phyloP scores from a whole-genome alignment of 2,888 invertebrate genomes.

The Arenicola marina region DNA sequence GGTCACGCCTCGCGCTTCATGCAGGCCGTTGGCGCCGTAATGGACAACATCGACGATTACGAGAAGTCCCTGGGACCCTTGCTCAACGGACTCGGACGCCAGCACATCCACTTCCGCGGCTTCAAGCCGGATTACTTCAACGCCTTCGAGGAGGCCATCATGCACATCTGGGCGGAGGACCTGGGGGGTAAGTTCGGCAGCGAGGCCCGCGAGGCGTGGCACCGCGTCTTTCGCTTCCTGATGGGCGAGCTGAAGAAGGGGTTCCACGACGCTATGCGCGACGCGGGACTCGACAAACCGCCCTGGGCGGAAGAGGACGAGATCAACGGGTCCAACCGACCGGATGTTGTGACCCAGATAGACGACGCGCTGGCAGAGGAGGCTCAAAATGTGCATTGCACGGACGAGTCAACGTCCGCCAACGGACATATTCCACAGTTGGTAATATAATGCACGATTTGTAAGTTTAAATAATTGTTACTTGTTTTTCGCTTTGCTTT shows the following conservation, averaged over 20 bases:
- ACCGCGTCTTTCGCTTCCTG: neutral
- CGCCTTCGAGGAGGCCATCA: conserved; percentile 41
- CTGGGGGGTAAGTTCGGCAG: conserved; percentile 36
- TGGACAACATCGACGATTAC: conserved; percentile 43
- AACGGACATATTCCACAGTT: too few relatives aligned
- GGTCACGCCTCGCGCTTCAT: conserved; percentile 52
- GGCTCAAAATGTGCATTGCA: too few relatives aligned
- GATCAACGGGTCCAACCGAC: too few relatives aligned
- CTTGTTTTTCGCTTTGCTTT: too few relatives aligned
- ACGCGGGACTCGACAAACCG: neutral
- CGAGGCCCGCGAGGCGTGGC: conserved; percentile 32
- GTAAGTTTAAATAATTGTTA: too few relatives aligned
- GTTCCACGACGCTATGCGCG: neutral
- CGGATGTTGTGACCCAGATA: too few relatives aligned
- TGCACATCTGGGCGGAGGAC: conserved; percentile 38
- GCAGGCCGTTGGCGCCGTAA: conserved; percentile 48
- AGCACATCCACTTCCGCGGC: conserved; percentile 42
- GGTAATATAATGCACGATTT: too few relatives aligned
- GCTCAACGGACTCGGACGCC: conserved; percentile 40
- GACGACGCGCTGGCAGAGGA: too few relatives aligned
- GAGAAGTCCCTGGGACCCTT: conserved; percentile 37
- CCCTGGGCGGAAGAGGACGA: conserved; percentile 3
- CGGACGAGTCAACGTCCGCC: too few relatives aligned
- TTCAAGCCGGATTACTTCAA: conserved; percentile 45
- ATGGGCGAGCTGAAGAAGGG: neutral